Evolutionary conservation across 2,888 invertebrate species (phyloP).

Genomic region (Leptothorax acervorum): DNA sequence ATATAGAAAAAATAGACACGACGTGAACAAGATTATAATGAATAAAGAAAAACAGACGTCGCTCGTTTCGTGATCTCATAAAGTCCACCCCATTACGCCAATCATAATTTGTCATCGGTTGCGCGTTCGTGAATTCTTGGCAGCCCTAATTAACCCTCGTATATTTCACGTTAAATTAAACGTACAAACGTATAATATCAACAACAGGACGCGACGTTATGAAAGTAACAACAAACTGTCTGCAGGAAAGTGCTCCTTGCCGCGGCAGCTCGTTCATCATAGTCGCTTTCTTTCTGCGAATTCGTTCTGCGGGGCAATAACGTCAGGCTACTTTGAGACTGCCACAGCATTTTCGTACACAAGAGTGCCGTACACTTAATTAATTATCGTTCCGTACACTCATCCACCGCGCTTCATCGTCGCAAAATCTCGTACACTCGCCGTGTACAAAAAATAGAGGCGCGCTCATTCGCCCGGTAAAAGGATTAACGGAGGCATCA

Average conservation of each 20-base stretch:
- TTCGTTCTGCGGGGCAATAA: conserved; percentile 76
- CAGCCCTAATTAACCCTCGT: background rate
- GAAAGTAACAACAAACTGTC: conserved; percentile 49
- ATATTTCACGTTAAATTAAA: conserved; percentile 8
- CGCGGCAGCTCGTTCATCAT: conserved; percentile 75
- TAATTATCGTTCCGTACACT: conserved; percentile 72
- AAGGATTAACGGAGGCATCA: conserved; percentile 49
- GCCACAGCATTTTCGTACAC: conserved; percentile 75
- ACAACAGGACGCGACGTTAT: background rate
- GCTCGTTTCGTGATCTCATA: conserved; percentile 12
- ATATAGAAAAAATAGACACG: background rate
- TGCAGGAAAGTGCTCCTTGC: conserved; percentile 56
- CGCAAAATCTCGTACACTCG: conserved; percentile 7
- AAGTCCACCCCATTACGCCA: background rate
- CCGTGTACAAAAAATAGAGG: conserved; percentile 61
- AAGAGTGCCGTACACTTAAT: conserved; percentile 77
- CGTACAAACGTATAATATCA: conserved; percentile 1
- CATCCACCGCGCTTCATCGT: conserved; percentile 19
- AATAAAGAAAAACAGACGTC: background rate
- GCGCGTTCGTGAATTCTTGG: background rate
- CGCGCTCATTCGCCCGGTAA: conserved; percentile 25
- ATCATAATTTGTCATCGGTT: conserved; percentile 34
- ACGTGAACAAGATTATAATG: conserved; percentile 2
- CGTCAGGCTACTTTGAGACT: conserved; percentile 66
- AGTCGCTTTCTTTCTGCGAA: conserved; percentile 68